Percentiles rank a stretch among this genome's conserved stretches.
Conservation (phyloP, 35 echinoderm and acorn worm genomes). For the Amphiura filiformis region DNA sequence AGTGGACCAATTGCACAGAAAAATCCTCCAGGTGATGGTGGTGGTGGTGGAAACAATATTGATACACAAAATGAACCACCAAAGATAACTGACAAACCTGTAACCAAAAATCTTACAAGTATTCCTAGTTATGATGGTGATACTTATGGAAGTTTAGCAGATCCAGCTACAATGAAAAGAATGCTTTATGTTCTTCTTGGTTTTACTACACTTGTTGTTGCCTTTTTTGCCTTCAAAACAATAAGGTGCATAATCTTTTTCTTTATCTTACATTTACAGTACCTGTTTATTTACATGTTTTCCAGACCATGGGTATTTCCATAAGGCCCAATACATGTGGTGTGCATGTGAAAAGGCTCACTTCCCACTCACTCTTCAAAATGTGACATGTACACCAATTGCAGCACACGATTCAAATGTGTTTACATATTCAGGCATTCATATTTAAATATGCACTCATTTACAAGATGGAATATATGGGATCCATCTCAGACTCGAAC, state of each 20-base stretch:
- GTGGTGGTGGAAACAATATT: too few relatives aligned
- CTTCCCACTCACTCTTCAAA: too few relatives aligned
- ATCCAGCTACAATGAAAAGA: slow-evolving; percentile 28
- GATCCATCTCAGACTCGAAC: too few relatives aligned
- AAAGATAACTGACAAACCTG: not conserved
- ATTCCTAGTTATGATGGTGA: not conserved
- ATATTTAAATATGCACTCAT: too few relatives aligned
- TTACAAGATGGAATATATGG: too few relatives aligned
- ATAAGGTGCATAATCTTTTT: slow-evolving; percentile 40
- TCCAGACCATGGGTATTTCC: too few relatives aligned
- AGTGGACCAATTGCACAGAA: not conserved
- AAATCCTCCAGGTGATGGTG: not conserved
- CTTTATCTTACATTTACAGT: too few relatives aligned
- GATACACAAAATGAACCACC: not conserved
- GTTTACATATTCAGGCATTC: too few relatives aligned
- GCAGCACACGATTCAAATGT: too few relatives aligned
- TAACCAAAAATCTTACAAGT: not conserved
- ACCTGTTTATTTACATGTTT: not conserved
- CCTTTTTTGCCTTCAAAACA: slow-evolving; percentile 38
- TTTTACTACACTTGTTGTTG: slow-evolving; percentile 18
- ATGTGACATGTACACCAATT: too few relatives aligned
- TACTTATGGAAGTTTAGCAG: not conserved
- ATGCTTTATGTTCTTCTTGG: slow-evolving; percentile 43
- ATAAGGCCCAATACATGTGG: too few relatives aligned
- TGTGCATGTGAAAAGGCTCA: too few relatives aligned